phyloP scores from a whole-genome alignment of 2,113 vertebrate species.

The Antechinus stuartii region DNA sequence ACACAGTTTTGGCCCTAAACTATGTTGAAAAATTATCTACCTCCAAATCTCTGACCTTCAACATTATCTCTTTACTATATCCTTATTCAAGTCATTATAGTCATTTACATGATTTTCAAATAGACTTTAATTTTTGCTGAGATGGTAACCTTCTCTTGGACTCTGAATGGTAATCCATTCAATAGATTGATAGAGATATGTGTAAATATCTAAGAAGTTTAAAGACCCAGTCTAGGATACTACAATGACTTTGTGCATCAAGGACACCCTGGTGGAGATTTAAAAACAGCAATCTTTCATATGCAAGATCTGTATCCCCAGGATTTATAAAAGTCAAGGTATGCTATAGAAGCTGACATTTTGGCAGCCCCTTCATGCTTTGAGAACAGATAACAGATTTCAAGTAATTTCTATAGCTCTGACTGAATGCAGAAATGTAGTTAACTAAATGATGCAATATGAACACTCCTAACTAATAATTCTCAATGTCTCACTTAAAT shows the following conservation, averaged over 20 bases:
- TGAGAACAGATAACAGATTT: not conserved
- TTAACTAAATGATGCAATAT: no score
- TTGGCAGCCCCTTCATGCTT: not conserved
- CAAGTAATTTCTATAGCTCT: not conserved
- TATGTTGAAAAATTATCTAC: not conserved
- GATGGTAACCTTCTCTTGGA: not conserved
- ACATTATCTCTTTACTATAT: not conserved
- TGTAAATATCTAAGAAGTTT: not conserved
- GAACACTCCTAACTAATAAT: not conserved
- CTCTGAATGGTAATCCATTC: not conserved
- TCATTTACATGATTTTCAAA: slow-evolving; percentile 23
- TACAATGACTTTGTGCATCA: not conserved
- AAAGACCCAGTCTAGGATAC: not conserved
- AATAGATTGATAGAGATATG: not conserved
- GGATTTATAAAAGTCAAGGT: slow-evolving; percentile 24
- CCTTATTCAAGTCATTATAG: not conserved
- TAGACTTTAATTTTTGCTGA: slow-evolving; percentile 5
- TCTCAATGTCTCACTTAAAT: not conserved
- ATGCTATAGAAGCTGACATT: not conserved
- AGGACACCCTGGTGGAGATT: not conserved
- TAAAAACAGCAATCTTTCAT: not conserved
- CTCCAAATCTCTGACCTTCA: not conserved
- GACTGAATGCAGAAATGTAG: not conserved
- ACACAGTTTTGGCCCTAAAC: not conserved
- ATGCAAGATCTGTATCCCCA: not conserved